Conservation (phyloP, 2,888 invertebrate genomes). For the Osmoderma eremita region DNA sequence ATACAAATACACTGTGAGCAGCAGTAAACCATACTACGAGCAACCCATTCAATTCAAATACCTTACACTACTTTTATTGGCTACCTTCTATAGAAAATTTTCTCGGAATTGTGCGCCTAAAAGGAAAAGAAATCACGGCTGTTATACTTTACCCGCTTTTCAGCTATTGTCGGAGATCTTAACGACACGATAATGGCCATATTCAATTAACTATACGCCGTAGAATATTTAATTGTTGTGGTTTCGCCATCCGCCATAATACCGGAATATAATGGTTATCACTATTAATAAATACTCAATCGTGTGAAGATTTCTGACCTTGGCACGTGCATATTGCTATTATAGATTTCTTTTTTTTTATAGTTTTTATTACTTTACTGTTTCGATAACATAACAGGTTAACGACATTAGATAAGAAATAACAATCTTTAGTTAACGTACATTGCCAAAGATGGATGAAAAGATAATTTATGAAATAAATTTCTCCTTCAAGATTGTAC, state of each 20-base stretch:
- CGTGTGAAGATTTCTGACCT: conserved; percentile 36
- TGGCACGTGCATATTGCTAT: conserved; percentile 34
- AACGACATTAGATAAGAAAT: conserved; percentile 27
- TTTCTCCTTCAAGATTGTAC: too few species aligned
- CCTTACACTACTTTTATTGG: conserved; percentile 38
- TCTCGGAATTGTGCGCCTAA: conserved; percentile 38
- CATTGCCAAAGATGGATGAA: neutral
- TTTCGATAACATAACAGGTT: conserved; percentile 2
- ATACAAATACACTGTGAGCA: conserved; percentile 24
- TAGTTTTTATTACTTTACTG: conserved; percentile 12
- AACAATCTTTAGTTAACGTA: neutral
- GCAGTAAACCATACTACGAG: conserved; percentile 39
- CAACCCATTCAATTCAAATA: conserved; percentile 38
- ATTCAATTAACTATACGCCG: conserved; percentile 42
- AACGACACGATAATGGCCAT: conserved; percentile 42
- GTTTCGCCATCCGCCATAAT: conserved; percentile 40
- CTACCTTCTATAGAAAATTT: conserved; percentile 38
- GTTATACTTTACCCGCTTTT: conserved; percentile 42
- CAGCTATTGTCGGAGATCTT: conserved; percentile 39
- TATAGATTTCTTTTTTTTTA: conserved; percentile 1
- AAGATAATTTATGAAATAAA: neutral
- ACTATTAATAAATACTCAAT: conserved; percentile 37
- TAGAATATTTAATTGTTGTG: conserved; percentile 41
- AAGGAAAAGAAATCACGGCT: conserved; percentile 41
- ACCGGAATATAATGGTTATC: conserved; percentile 36